A percentile compares a stretch with the other conserved stretches of the same genome.
Evolutionary conservation across 2,888 invertebrate species (phyloP).

Genomic region (Gymnocheta viridis): DNA sequence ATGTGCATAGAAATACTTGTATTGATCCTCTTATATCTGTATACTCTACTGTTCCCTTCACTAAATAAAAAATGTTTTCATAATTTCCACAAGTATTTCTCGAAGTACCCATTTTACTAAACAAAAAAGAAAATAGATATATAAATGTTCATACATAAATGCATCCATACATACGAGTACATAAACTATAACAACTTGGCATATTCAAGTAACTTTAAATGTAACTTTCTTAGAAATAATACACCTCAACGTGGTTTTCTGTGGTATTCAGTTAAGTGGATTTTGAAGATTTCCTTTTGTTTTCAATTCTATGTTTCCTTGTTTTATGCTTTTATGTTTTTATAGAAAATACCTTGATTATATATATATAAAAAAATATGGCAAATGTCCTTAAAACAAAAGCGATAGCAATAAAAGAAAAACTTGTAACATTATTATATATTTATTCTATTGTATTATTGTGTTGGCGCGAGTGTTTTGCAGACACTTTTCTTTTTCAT

Average conservation of each 20-base stretch:
- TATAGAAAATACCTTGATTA: not conserved
- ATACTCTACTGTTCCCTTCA: not conserved
- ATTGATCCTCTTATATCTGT: not conserved
- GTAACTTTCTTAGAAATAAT: constrained; percentile 30
- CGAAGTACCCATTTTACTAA: not conserved
- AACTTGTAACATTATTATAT: constrained; percentile 6
- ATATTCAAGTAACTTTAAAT: constrained; percentile 13
- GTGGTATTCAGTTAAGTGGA: constrained; percentile 40
- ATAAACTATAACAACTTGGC: not conserved
- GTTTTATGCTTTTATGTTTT: not conserved
- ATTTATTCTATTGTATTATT: constrained; percentile 3
- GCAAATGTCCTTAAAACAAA: constrained; percentile 28
- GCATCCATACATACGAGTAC: too few relatives aligned
- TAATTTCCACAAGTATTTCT: not conserved
- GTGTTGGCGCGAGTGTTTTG: not conserved
- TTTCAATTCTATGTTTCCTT: not conserved
- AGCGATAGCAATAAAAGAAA: not conserved
- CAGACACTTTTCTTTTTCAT: not conserved
- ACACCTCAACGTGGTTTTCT: constrained; percentile 22
- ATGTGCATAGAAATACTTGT: not conserved
- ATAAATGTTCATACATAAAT: not conserved
- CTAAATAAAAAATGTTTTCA: not conserved
- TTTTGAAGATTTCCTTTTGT: constrained; percentile 40
- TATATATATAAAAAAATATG: not conserved
- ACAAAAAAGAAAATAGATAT: not conserved